phyloP scores from a whole-genome alignment of 2,888 invertebrate genomes.

The Invenusta paracnida region DNA sequence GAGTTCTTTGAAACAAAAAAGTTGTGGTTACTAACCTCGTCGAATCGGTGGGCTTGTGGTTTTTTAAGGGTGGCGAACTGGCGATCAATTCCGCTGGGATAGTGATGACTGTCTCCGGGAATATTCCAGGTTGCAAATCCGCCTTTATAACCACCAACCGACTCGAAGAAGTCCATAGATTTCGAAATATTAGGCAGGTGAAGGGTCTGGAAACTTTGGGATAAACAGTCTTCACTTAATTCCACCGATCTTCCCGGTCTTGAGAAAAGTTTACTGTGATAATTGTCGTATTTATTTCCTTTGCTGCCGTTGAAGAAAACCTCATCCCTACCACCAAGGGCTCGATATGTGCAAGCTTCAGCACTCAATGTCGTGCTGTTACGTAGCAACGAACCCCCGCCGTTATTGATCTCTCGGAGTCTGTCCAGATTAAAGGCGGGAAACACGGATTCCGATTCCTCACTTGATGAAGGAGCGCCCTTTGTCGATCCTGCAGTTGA shows the following conservation, averaged over 20 bases:
- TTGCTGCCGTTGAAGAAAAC: too few species aligned
- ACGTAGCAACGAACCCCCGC: background rate
- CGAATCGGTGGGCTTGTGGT: background rate
- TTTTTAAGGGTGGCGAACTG: too few species aligned
- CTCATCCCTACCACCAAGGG: too few species aligned
- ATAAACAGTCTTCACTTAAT: background rate
- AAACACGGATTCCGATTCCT: too few species aligned
- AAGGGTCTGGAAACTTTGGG: background rate
- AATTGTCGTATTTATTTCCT: background rate
- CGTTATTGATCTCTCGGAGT: background rate
- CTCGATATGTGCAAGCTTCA: background rate
- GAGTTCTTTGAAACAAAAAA: too few species aligned
- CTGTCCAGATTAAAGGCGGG: background rate
- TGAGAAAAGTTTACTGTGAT: background rate
- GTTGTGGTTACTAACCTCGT: background rate
- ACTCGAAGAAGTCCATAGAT: background rate
- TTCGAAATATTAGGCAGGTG: background rate
- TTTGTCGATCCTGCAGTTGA: background rate
- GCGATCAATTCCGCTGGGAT: too few species aligned
- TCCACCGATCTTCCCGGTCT: background rate
- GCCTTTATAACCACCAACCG: too few species aligned
- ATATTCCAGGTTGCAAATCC: too few species aligned
- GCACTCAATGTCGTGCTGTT: background rate
- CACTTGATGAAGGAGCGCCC: too few species aligned
- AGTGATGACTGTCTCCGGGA: too few species aligned